Conservation (phyloP, 2,113 vertebrate species). For the Mugil cephalus region DNA sequence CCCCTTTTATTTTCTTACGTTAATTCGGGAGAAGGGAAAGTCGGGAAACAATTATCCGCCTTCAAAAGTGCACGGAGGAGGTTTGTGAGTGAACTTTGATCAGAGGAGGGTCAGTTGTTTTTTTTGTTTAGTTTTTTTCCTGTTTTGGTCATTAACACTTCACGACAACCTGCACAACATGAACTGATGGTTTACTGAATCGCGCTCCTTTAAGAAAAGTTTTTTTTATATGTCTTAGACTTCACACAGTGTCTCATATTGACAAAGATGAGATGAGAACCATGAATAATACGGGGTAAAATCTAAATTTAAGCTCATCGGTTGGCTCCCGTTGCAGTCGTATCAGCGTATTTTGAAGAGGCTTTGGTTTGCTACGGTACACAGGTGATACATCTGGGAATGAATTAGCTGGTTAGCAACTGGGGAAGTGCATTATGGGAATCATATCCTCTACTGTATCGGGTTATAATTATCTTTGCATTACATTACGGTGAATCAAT, state of each 20-base stretch:
- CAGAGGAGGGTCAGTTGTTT: constrained; percentile 18
- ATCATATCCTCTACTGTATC: constrained; percentile 52
- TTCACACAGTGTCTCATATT: background rate
- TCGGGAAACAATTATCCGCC: constrained; percentile 65
- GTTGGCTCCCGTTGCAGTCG: constrained; percentile 4
- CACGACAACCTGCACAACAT: background rate
- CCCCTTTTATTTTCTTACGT: constrained; percentile 65
- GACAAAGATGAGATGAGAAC: background rate
- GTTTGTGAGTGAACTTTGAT: constrained; percentile 19
- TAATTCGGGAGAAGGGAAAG: constrained; percentile 57
- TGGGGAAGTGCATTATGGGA: constrained; percentile 59
- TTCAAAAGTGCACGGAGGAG: constrained; percentile 43
- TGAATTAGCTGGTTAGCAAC: constrained; percentile 58
- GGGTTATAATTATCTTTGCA: constrained; percentile 65
- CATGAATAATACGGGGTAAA: background rate
- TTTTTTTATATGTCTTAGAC: background rate
- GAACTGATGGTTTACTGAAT: background rate
- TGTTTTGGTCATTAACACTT: constrained; percentile 3
- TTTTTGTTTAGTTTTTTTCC: constrained; percentile 12
- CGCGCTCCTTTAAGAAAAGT: background rate
- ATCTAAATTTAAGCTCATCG: constrained; percentile 14
- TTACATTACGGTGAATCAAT: constrained; percentile 63
- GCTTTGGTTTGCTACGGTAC: constrained; percentile 61
- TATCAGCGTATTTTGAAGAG: constrained; percentile 19
- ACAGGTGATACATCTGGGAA: constrained; percentile 22